These are phyloP conservation scores for Phaetusa simplex DNA, from an alignment of 2,113 vertebrate genomes.

Conservation along the genomic window DNA sequence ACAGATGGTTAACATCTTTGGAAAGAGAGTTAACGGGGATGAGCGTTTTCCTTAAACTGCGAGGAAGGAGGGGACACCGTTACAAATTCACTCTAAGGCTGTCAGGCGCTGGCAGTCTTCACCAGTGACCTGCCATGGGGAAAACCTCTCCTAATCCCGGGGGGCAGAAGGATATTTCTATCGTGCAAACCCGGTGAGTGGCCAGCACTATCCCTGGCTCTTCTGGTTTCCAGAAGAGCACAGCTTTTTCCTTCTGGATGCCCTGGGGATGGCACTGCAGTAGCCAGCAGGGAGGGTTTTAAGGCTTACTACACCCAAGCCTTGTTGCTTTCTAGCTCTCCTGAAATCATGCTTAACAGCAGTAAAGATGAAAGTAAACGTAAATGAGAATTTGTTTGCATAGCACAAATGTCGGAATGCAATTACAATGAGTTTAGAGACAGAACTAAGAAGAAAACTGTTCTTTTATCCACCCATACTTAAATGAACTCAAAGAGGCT, in stretches of 20 bases:
- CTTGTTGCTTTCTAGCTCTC: not conserved
- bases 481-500: not conserved
- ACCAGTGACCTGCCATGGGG: not conserved
- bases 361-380: slow-evolving; percentile 44
- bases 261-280: not conserved
- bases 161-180: not conserved
- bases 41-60: not conserved
- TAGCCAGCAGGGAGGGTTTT: not conserved
- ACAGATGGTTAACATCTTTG: not conserved
- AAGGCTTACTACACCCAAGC: not conserved
- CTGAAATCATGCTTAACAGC: not conserved
- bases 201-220: not conserved
- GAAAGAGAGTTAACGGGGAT: not conserved
- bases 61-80: not conserved
- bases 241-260: not conserved
- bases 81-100: not conserved
- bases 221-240: not conserved
- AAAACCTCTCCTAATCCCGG: not conserved
- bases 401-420: not conserved
- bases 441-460: not conserved
- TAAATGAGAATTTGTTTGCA: slow-evolving; percentile 24
- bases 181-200: fast-evolving
- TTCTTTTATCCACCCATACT: slow-evolving; percentile 48
- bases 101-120: not conserved
- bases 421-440: slow-evolving; percentile 26